Evolutionary conservation across 2,888 invertebrate species (phyloP).

Genomic region (Melanargia galathea): DNA sequence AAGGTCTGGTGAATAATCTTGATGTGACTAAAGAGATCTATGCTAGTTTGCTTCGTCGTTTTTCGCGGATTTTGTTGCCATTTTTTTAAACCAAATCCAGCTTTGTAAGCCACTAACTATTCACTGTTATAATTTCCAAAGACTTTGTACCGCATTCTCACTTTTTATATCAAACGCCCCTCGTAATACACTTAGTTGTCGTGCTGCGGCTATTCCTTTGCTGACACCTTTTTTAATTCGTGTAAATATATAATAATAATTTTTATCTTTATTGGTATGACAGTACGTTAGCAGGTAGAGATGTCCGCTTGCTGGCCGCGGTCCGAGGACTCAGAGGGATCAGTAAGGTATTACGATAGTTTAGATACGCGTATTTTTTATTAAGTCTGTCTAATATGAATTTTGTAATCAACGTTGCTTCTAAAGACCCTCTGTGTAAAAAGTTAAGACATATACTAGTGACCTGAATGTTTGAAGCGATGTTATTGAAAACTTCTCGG

Average conservation of each 20-base stretch:
- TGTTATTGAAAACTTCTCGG: constrained; percentile 71
- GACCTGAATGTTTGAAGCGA: constrained; percentile 81
- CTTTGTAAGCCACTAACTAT: no score
- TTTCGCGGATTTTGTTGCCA: no score
- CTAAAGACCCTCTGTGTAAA: constrained; percentile 81
- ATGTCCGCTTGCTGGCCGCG: constrained; percentile 28
- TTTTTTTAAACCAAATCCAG: no score
- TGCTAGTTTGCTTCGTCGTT: no score
- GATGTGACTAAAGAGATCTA: no score
- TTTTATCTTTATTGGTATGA: constrained; percentile 77
- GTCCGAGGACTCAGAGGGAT: constrained; percentile 33
- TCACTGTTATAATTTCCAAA: no score
- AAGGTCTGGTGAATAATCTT: no score
- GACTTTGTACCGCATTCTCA: no score
- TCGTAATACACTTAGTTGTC: constrained; percentile 79
- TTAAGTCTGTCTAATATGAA: constrained; percentile 81
- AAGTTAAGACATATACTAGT: constrained; percentile 82
- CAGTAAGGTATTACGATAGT: constrained; percentile 66
- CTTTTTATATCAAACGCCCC: no score
- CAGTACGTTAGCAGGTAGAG: constrained; percentile 55
- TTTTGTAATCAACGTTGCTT: constrained; percentile 82
- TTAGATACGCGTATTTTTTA: constrained; percentile 82
- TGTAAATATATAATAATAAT: constrained; percentile 80
- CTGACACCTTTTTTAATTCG: constrained; percentile 77
- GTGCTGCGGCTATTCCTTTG: constrained; percentile 78